A percentile compares a stretch with the other conserved stretches of the same genome.
Evolutionary conservation across 2,797 vertebrate species (phyloP).

Genomic region (Ceryle rudis): DNA sequence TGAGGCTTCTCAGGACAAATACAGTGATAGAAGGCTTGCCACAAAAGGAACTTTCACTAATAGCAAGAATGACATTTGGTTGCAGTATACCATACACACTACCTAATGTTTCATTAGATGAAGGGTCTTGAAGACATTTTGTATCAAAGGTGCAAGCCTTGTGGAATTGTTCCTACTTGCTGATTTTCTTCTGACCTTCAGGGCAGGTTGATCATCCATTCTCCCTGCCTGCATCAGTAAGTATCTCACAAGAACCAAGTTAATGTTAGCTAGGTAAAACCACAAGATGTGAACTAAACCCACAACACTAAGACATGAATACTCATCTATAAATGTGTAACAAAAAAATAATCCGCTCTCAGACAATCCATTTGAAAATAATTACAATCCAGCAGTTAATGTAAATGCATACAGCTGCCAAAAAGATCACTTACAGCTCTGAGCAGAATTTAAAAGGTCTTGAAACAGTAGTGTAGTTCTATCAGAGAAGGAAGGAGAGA

Average conservation of each 20-base stretch:
- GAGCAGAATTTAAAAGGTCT: constrained; percentile 3
- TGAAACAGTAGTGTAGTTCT: neutral
- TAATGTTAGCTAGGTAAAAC: neutral
- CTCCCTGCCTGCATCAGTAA: neutral
- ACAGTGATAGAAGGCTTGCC: neutral
- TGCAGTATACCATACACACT: neutral
- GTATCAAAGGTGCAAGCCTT: neutral
- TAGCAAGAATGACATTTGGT: neutral
- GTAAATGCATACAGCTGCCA: neutral
- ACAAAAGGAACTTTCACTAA: neutral
- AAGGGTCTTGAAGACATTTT: neutral
- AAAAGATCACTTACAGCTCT: neutral
- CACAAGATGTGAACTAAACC: neutral
- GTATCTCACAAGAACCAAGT: neutral
- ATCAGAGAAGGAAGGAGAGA: neutral
- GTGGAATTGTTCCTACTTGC: neutral
- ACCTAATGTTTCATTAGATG: neutral
- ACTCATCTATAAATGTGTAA: neutral
- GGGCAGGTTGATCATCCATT: neutral
- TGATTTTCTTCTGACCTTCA: neutral
- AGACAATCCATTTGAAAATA: constrained; percentile 4
- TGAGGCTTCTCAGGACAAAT: neutral
- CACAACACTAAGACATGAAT: neutral
- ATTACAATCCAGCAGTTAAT: constrained; percentile 7
- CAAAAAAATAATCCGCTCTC: neutral